Base-by-base conservation (phyloP, 1,140 invertebrate species). In the Heliconius hewitsoni region DNA sequence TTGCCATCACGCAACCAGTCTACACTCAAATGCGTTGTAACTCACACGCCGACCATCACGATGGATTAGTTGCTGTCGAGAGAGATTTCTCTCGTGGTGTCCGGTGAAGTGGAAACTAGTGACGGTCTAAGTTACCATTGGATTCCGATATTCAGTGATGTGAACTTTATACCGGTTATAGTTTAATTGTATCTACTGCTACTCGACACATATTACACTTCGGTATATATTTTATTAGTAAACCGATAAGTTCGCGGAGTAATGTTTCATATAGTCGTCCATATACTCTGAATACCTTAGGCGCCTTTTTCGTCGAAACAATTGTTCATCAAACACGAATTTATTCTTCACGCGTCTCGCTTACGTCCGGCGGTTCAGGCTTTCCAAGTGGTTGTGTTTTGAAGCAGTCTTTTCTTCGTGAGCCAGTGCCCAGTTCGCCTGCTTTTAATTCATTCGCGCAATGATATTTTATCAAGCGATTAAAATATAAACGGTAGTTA, bases 1-100 rank as follows among this genome's bases (percentile, higher is more conserved):
- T 84, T 87, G 83, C 85, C 90, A 91, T 86, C 92, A 93, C 92
- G 90, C 90, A 90, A 92, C 84, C 92, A 94, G 93, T 94, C 87
- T 93, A 89, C 90, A 94, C 88, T 94, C 87, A 91, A 92, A 89
- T 94, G 91, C 90, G 92, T 90, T 88, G 87, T 87, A 91, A 93
- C 90, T 91, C 91, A 93, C 92, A 94, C 93, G 93, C 92, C 87
- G 87, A 91, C 92, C 90, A 90, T 90, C 90, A 93, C 82, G 86
- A 93, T 93, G 91, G 91, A 91, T 92, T 90, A 86, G 88, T 89
- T 81, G 89, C 57, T 89, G 89, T 91, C 89, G 91, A 89, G 89
- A 91, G 86, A 82, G 92, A 94, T 93, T 93, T 92, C 92, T 93
- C 90, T 87, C 84, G 86, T 81, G 84, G 83, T 81, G 84, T 79